Base-by-base conservation (phyloP, 2,113 vertebrate genomes). In the Ploceus nigricollis region DNA sequence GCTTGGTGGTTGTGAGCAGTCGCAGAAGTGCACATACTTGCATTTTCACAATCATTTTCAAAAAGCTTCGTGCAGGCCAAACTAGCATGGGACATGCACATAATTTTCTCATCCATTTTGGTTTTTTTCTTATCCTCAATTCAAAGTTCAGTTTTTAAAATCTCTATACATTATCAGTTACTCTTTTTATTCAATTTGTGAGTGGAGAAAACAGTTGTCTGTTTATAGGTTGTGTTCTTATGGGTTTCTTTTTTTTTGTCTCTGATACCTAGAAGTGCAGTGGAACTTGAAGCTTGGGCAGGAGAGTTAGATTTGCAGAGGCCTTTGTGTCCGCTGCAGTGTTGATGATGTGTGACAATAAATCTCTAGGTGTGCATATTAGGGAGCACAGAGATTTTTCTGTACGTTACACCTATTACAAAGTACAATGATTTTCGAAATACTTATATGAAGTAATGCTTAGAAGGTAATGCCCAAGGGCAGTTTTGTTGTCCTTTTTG, bases 181-280 rank as follows among this genome's bases (percentile, higher is more conserved):
- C 11, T 51, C 18, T 68, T 53, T 33, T 39, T 44, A 12, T 61
- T 3, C 1, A 23, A 37, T 82, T 82, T 72, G 4, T 64, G 10
- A 45, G 9, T 80, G 45, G n/a, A 65, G 20, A 69, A 73, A 82
- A 31, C 8, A 48, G 24, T 57, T 3, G 5, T 24, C n/a, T 85
- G 23, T 50, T 63, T 44, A 44, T 47, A 58, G 18, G 11, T n/a
- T 20, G 7, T 19, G 18, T 37, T 87, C 30, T 71, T 63, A 10
- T 0, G 13, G 5, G 5, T 0, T 0, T n/a, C 18, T 33, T 31
- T n/a, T 56, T 39, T 40, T 48, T 47, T 40, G 12, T 60, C 33
- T 78, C 24, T 2, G 2, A 15, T 85, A 28, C 51, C 6, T 70
- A 7, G 31, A 68, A 31, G 11, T 92, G 22, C n/a, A 58, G 24